Evolutionary conservation across 92 coral and sea anemone genomes (phyloP).

Genomic region (Actinernus sp.): DNA sequence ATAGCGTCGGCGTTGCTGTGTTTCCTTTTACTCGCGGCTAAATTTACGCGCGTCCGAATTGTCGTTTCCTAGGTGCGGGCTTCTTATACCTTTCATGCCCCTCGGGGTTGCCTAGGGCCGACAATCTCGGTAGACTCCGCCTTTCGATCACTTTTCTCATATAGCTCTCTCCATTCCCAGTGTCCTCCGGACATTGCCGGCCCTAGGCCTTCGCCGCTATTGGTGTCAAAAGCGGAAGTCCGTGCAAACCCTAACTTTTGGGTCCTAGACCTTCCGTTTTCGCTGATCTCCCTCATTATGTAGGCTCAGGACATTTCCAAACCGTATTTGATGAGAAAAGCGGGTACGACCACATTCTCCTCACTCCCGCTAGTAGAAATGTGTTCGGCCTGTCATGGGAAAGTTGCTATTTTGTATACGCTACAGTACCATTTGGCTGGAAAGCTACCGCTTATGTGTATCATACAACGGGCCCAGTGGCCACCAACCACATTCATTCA

Average conservation of each 20-base stretch:
- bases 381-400: slow-evolving; percentile 69
- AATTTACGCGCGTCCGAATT: too few relatives aligned
- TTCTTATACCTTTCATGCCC: slow-evolving; percentile 47
- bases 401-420: slow-evolving; percentile 47
- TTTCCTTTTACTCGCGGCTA: too few relatives aligned
- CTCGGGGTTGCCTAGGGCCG: slow-evolving; percentile 51
- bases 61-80: slow-evolving; percentile 31
- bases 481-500: slow-evolving; percentile 44
- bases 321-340: slow-evolving; percentile 71
- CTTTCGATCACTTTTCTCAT: too few relatives aligned
- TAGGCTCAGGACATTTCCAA: slow-evolving; percentile 59
- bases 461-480: slow-evolving; percentile 53
- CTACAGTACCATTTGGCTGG: slow-evolving; percentile 72
- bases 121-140: too few relatives aligned
- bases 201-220: slow-evolving; percentile 48
- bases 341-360: slow-evolving; percentile 62
- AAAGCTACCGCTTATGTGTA: slow-evolving; percentile 67
- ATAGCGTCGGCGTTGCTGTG: too few relatives aligned
- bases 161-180: too few relatives aligned
- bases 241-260: slow-evolving; percentile 60
- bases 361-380: slow-evolving; percentile 46
- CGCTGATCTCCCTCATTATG: slow-evolving; percentile 66
- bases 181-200: too few relatives aligned
- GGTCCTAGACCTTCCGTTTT: slow-evolving; percentile 59
- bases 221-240: slow-evolving; percentile 24